phyloP scores from a whole-genome alignment of 2,797 vertebrate genomes.

The Tapera naevia region DNA sequence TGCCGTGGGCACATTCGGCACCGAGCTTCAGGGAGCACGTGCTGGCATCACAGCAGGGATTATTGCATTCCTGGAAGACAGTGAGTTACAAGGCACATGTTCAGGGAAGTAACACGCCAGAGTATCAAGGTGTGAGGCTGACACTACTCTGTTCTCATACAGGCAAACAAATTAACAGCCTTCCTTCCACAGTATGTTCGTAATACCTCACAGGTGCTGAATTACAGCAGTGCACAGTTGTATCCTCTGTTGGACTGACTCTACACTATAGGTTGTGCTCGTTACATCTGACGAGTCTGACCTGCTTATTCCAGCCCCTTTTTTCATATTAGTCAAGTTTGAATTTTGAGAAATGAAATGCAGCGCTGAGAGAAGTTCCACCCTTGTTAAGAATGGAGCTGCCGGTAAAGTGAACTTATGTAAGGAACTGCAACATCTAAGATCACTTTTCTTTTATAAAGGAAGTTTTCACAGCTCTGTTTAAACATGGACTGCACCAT shows the following conservation, averaged over 20 bases:
- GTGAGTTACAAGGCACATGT: background rate
- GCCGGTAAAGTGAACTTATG: background rate
- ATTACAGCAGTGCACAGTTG: background rate
- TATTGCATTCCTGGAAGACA: slow-evolving; percentile 88
- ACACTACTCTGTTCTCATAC: background rate
- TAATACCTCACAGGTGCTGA: background rate
- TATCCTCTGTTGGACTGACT: background rate
- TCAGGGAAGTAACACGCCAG: background rate
- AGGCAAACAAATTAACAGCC: background rate
- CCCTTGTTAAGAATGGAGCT: background rate
- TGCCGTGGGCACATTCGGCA: slow-evolving; percentile 92
- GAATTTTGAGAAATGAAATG: background rate
- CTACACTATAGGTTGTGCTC: background rate
- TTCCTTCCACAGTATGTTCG: accelerated
- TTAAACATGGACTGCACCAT: background rate
- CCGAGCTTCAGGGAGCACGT: slow-evolving; percentile 90
- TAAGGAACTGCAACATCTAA: background rate
- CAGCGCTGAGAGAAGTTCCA: background rate
- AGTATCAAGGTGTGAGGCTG: background rate
- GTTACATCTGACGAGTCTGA: background rate
- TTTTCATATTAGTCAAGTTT: background rate
- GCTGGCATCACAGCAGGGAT: slow-evolving; percentile 92
- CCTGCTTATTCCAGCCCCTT: background rate
- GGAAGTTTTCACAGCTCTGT: background rate
- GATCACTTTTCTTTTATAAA: background rate